Base-by-base conservation (phyloP, 35 echinoderm and acorn worm species). In the Lytechinus variegatus region DNA sequence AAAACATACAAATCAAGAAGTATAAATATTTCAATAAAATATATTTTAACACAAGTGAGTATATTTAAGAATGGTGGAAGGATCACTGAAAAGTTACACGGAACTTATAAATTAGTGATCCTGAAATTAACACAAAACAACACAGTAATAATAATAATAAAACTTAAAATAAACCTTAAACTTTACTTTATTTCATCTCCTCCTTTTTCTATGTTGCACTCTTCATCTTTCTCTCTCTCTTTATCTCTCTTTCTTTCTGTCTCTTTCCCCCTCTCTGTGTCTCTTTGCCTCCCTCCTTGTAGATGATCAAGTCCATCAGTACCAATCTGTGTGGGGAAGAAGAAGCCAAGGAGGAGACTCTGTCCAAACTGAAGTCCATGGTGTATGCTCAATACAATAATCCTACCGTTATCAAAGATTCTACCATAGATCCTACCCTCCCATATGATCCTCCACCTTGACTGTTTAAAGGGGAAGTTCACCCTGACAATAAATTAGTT, bases 271-370 rank as follows among this genome's bases (percentile, higher is more conserved):
- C 7, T 61, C 58, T 61, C 4, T 61, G 12, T 9, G 0, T 66
- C 61, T 71, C 14, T 71, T 21, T 71, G 14, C 0, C 21, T 79
- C 6, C 4, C 66, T 94, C 16, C 89, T 10, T 54, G 44, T 79
- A 95, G 95, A 95, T 95, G 95, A 28, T 95, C 0, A 8, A 55
- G 87, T 95, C 95, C 5, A 89, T 95, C 0, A 61, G 54, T 55
- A 89, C 95, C 72, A 88, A 89, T 53, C 72, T 95, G 4, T 95
- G 72, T 89, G 88, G 29, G 4, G 7, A 21, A 4, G 29, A 90
- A 28, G 88, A 90, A 33, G 27, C 87, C 44, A 88, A 88, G 19
- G 9, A 9, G 27, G 9, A 88, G 87, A 88, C 87, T 28, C 16
- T 88, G 7, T 27, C 27, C 8, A 88, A 88, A 21, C 87, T 88